Percentiles rank a stretch among this genome's conserved stretches.
These are phyloP conservation scores for Botia almorhae DNA, from an alignment of 2,797 vertebrate genomes.

Conservation along the genomic window DNA sequence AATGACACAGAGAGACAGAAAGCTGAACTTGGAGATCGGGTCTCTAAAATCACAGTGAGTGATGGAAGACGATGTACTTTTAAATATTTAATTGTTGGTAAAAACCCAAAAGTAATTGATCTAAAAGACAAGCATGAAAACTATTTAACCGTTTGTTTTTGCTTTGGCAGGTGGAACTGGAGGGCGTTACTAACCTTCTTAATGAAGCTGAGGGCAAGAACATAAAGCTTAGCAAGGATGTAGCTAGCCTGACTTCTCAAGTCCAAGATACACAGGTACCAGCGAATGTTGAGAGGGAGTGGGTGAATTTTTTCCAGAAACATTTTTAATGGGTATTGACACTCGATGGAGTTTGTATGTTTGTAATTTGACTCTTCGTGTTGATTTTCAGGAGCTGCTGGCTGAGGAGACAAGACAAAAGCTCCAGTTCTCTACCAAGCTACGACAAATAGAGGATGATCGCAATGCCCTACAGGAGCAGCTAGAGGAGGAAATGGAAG, in stretches of 20 bases:
- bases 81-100: neutral
- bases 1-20: conserved; percentile 86
- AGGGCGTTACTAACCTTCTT: conserved; percentile 82
- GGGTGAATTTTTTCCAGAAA: neutral
- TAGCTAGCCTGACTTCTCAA: conserved; percentile 87
- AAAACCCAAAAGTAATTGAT: neutral
- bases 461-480: conserved; percentile 88
- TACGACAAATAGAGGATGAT: conserved; percentile 93
- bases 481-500: conserved; percentile 92
- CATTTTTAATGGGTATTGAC: too few species aligned
- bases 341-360: too few species aligned
- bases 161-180: conserved; percentile 84
- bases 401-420: conserved; percentile 96
- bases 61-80: neutral
- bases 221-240: conserved; percentile 92
- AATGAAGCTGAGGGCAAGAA: conserved; percentile 91
- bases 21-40: conserved; percentile 87
- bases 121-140: too few species aligned
- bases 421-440: conserved; percentile 88
- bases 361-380: neutral
- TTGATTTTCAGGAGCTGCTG: conserved; percentile 84
- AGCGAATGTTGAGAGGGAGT: neutral
- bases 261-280: conserved; percentile 91
- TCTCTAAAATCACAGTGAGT: conserved; percentile 87
- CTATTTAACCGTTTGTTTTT: neutral